These are phyloP conservation scores for Drosophila trapezifrons DNA, from an alignment of 1,140 invertebrate genomes.

Conservation along the genomic window DNA sequence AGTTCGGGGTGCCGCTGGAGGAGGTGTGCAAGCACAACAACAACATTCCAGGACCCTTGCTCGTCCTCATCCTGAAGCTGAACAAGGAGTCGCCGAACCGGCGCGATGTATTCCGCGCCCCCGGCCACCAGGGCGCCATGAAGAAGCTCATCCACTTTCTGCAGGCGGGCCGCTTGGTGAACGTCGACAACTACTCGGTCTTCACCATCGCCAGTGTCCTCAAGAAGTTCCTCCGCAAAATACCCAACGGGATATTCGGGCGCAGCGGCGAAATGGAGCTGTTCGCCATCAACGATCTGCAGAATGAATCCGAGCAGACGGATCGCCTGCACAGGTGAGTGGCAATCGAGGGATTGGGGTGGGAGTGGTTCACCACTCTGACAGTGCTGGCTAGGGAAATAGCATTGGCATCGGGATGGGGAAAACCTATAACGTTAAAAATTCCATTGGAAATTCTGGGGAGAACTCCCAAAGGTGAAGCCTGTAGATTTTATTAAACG, in stretches of 20 bases:
- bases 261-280: slow-evolving; percentile 94
- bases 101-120: slow-evolving; percentile 97
- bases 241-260: slow-evolving; percentile 98
- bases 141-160: slow-evolving; percentile 98
- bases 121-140: slow-evolving; percentile 97
- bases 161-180: slow-evolving; percentile 97
- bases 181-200: slow-evolving; percentile 98
- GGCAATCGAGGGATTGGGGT: not conserved
- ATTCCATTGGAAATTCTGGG: too few relatives aligned
- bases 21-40: slow-evolving; percentile 97
- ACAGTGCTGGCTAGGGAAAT: not conserved
- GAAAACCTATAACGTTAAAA: too few relatives aligned
- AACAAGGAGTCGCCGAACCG: slow-evolving; percentile 97
- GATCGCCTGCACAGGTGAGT: slow-evolving; percentile 95
- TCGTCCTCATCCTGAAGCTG: slow-evolving; percentile 95
- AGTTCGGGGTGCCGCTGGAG: slow-evolving; percentile 94
- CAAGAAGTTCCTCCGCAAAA: slow-evolving; percentile 98
- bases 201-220: slow-evolving; percentile 99
- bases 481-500: too few relatives aligned
- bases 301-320: slow-evolving; percentile 92
- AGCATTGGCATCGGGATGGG: not conserved
- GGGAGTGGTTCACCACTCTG: not conserved
- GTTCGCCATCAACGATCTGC: slow-evolving; percentile 93
- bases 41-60: slow-evolving; percentile 94
- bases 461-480: too few relatives aligned